Conservation (phyloP, 2,113 vertebrate species). For the Burhinus bistriatus region DNA sequence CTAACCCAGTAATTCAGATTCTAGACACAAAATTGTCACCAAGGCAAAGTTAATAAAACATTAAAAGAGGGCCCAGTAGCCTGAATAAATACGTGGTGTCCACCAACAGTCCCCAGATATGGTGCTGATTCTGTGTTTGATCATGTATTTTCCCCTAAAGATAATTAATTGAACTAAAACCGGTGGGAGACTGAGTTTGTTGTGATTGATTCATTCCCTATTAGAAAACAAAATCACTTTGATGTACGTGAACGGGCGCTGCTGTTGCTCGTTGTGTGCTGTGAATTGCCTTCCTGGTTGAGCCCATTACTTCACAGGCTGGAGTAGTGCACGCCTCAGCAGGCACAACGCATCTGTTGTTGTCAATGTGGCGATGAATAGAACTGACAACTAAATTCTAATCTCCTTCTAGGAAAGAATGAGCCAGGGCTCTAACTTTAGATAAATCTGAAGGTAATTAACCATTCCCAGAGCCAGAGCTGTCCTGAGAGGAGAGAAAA, state of each 20-base stretch:
- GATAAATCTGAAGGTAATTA: background rate
- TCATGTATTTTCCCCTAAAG: background rate
- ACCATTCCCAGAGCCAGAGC: background rate
- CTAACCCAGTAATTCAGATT: background rate
- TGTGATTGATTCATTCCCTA: background rate
- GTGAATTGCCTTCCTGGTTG: background rate
- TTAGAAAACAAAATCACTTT: background rate
- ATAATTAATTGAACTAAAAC: background rate
- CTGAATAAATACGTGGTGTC: background rate
- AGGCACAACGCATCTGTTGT: background rate
- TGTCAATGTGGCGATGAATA: background rate
- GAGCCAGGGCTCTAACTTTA: background rate
- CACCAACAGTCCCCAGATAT: background rate
- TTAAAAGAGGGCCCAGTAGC: background rate
- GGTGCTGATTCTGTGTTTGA: background rate
- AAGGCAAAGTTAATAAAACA: background rate
- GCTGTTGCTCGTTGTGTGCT: background rate
- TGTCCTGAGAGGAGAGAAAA: background rate
- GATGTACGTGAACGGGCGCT: accelerated
- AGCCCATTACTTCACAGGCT: background rate
- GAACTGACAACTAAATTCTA: background rate
- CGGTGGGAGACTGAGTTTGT: background rate
- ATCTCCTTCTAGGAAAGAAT: background rate
- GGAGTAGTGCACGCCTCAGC: background rate
- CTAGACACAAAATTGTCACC: background rate